Percentiles rank a stretch among this genome's conserved stretches.
Conservation (phyloP, 2,797 vertebrate species). For the Siniperca obscura region DNA sequence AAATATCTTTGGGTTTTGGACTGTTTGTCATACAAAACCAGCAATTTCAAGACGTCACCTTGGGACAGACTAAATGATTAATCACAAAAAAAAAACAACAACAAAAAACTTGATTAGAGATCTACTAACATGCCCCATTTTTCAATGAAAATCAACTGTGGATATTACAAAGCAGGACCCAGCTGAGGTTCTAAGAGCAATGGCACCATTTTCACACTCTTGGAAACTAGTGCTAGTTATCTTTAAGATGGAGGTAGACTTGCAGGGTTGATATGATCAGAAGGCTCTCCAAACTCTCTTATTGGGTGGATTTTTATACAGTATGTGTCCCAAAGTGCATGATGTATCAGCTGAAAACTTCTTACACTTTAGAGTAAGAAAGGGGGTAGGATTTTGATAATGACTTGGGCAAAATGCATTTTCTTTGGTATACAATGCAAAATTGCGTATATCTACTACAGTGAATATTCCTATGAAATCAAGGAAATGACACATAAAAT, state of each 20-base stretch:
- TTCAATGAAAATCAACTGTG: neutral
- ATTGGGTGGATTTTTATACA: neutral
- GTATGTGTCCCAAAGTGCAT: neutral
- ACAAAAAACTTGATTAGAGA: neutral
- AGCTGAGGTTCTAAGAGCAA: neutral
- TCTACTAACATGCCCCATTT: neutral
- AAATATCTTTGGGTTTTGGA: neutral
- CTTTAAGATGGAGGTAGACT: neutral
- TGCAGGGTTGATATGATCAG: neutral
- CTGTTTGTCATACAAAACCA: neutral
- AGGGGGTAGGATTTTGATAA: neutral
- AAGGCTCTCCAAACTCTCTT: neutral
- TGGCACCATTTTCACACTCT: neutral
- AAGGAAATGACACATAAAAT: neutral
- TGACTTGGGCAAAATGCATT: neutral
- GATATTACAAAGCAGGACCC: neutral
- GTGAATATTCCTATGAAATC: neutral
- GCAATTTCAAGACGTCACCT: neutral
- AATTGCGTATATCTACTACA: neutral
- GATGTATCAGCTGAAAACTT: neutral
- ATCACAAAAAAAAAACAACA: neutral
- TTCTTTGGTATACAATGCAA: neutral
- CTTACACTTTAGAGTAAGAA: neutral
- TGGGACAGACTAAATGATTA: neutral
- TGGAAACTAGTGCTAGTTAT: neutral